Base-by-base conservation (phyloP, 2,797 vertebrate species). In the Poeciliopsis gracilis region DNA sequence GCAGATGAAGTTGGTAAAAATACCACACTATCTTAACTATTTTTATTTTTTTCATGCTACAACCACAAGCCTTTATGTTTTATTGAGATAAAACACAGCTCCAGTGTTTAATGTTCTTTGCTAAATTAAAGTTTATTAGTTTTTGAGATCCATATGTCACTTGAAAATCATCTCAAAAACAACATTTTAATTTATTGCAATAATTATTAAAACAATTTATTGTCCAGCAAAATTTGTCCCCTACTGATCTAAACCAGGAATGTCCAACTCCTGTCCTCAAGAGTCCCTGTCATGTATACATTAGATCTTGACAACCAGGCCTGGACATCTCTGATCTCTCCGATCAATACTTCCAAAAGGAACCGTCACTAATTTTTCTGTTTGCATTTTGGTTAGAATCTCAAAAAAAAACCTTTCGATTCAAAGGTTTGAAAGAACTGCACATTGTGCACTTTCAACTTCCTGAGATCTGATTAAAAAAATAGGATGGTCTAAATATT, bases 401-500 rank as follows among this genome's bases (percentile, higher is more conserved):
- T 63, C 28, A 33, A 33, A 33, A 30, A 30, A 2, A 69, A 15
- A 8, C 5, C 63, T 43, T n/a, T 25, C 15, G 20, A 41, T n/a
- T 69, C 66, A 69, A 41, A 70, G 41, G 12, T 43, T 28, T 70
- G 13, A 70, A 45, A 70, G 25, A 13, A 45, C 67, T 45, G 67
- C n/a, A 45, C 7, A 45, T 45, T 16, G 67, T 45, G 41, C 67
- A 46, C 41, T 45, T 46, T 28, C 23, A 46, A 45, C n/a, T 28
- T 63, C 25, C 41, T 28, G 67, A 45, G 25, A 28, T 46, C 41
- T 28, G 43, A 46, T 70, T 18, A 25, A 43, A 28, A 77, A 85
- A 74, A 55, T 57, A 79, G 57, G 47, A 51, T 15, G 73, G 23
- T 59, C 41, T 90, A 84, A 83, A 91, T 90, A 77, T 85, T 87